These are phyloP conservation scores for Synergus umbraculus DNA, from an alignment of 2,888 invertebrate genomes.

Conservation along the genomic window DNA sequence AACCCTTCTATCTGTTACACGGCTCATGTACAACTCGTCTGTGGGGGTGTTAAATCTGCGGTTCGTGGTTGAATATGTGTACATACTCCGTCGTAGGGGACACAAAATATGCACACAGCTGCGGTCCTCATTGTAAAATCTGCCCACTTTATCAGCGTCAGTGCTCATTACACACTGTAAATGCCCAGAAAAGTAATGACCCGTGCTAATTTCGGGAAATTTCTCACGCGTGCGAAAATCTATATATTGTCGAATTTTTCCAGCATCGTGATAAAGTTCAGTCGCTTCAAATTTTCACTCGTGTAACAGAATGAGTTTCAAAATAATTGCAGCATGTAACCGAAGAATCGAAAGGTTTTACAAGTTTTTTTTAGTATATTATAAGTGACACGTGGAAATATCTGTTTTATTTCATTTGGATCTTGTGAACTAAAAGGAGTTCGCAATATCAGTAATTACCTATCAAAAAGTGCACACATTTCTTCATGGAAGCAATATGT, in stretches of 20 bases:
- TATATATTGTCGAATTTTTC: not conserved
- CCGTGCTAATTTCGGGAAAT: conserved; percentile 32
- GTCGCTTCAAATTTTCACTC: not conserved
- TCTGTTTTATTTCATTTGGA: too few relatives aligned
- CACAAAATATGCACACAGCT: conserved; percentile 19
- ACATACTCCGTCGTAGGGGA: conserved; percentile 41
- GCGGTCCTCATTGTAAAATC: conserved; percentile 47
- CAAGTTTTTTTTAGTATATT: not conserved
- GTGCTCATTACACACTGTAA: conserved; percentile 43
- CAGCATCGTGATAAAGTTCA: not conserved
- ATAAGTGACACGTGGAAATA: too few relatives aligned
- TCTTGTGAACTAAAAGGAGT: too few relatives aligned
- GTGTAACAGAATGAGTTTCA: not conserved
- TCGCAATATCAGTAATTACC: too few relatives aligned
- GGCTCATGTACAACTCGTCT: not conserved
- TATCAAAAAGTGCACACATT: not conserved
- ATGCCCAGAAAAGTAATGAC: conserved; percentile 31
- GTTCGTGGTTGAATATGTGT: conserved; percentile 47
- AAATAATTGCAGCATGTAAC: not conserved
- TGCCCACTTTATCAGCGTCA: conserved; percentile 48
- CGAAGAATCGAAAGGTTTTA: not conserved
- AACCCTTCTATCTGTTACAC: not conserved
- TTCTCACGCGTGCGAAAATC: conserved; percentile 9
- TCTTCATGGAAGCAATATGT: not conserved
- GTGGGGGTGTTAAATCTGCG: conserved; percentile 51